Base-by-base conservation (phyloP, 2,797 vertebrate genomes). In the Prionace glauca region DNA sequence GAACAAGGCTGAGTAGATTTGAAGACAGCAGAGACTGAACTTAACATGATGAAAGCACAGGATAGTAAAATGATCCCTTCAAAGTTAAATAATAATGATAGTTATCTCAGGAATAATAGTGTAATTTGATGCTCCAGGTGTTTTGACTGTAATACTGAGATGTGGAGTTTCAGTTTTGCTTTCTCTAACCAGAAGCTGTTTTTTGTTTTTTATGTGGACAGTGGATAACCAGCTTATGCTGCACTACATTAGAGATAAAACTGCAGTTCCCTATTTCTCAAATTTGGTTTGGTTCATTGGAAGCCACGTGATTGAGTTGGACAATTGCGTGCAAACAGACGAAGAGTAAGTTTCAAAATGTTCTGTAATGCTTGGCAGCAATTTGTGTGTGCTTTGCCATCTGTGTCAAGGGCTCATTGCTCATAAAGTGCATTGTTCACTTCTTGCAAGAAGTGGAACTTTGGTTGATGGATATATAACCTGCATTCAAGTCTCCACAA, bases 211-310 rank as follows among this genome's bases (percentile, higher is more conserved):
- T 26, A 67, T 86, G n/a, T 95, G 69, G 18, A 45, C 97, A 99
- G 99, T 99, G 98, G 98, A 99, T 97, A 99, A 99, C 98, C 98
- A 99, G 96, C 98, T 99, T 96, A 99, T 99, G 99, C 97, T 99
- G 96, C 99, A 99, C 97, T 99, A 99, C 96, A 99, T 99, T 96
- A 97, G 99, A 96, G 99, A 99, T 97, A 99, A 99, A 97, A 99
- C 99, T 0, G 99, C 99, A 0, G 99, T 99, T 71, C 99, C 99
- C 0, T 99, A 99, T 97, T 99, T 99, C 98, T 99, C 99, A 97
- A 99, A 99, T 97, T 97, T 99, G 94, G 99, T 99, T 95, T 99
- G 99, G 99, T 99, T 99, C 96, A 99, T 99, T 79, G 99, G 99
- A 96, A 99, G 99, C 96, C 99, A 99, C 0, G 99, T 99, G 96